A percentile compares a stretch with the other conserved stretches of the same genome.
Conservation (phyloP, 2,888 invertebrate genomes). For the Acleris laterana region DNA sequence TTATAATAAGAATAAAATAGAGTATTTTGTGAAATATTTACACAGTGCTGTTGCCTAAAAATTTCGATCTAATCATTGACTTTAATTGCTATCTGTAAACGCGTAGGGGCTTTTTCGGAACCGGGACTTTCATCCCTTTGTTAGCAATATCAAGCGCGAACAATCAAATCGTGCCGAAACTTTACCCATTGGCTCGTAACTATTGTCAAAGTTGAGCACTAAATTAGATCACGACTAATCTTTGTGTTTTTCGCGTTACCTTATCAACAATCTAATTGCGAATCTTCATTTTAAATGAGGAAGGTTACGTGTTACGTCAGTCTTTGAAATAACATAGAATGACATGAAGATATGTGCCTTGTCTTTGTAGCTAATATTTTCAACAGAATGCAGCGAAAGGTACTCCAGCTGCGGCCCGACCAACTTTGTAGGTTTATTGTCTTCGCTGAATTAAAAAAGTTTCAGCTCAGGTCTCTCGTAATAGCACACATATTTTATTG, state of each 20-base stretch:
- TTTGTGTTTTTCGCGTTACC: conserved; percentile 43
- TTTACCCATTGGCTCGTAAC: conserved; percentile 64
- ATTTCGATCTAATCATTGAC: no score
- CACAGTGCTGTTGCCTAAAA: no score
- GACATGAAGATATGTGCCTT: conserved; percentile 40
- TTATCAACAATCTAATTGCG: conserved; percentile 24
- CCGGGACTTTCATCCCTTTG: conserved; percentile 35
- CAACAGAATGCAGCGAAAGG: conserved; percentile 46
- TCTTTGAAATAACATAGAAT: background rate
- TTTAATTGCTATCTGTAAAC: no score
- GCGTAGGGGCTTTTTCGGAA: conserved; percentile 14
- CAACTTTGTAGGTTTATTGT: conserved; percentile 68
- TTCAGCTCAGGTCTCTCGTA: conserved; percentile 44
- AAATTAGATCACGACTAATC: conserved; percentile 59
- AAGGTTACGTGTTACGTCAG: background rate
- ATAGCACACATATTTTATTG: conserved; percentile 32
- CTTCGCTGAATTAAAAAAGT: conserved; percentile 73
- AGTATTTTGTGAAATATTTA: no score
- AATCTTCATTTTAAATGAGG: conserved; percentile 1
- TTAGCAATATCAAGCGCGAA: conserved; percentile 55
- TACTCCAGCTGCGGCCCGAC: conserved; percentile 48
- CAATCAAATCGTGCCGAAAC: conserved; percentile 62
- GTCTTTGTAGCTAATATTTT: conserved; percentile 51
- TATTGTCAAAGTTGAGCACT: conserved; percentile 63
- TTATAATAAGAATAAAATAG: no score